Evolutionary conservation across 2,113 vertebrate species (phyloP), one percentile per base, ranked within the genome.

Genomic region (Zosterops pallidus): DNA sequence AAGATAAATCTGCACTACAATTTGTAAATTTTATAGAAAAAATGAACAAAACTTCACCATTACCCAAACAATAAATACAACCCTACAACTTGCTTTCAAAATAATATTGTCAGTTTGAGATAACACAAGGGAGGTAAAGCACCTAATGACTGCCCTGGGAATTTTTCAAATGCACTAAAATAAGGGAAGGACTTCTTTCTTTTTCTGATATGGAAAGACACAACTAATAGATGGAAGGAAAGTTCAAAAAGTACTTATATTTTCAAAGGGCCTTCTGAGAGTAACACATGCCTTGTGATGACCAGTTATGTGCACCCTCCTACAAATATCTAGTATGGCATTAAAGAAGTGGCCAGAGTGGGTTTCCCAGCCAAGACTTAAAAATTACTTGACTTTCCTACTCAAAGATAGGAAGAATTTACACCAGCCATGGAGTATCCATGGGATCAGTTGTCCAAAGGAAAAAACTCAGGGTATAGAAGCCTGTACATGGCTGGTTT

Each of bases 401-500:
- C 37, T 5, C 13, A 12, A 78, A 62, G 11, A 9, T n/a, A 63
- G 19, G 22, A 78, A 49, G 42, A 84, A 74, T 23, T 15, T 62
- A 28, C 17, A 29, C 9, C 15, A 25, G 15, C 4, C 2, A 2
- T 9, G 35, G 23, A 63, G 8, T 10, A 56, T 14, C 24, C 24
- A 11, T 22, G 13, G 47, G 33, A 29, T 17, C 19, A n/a, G 19
- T 4, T 62, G 11, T 31, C 37, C 37, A 18, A 9, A 44, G 19
- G 35, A 25, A 28, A 60, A 4, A 26, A 4, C 5, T 24, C 15
- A 2, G 8, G 2, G 16, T 28, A 14, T 10, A 41, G 22, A 67
- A 83, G 14, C 3, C 10, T 42, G 9, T 21, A 22, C 2, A 0
- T 7, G 20, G 28, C 9, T 55, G 39, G 13, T 39, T 18, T 52